Evolutionary conservation across 2,888 invertebrate species (phyloP), one percentile per base, ranked within the genome.

Genomic region (Acronicta alni): DNA sequence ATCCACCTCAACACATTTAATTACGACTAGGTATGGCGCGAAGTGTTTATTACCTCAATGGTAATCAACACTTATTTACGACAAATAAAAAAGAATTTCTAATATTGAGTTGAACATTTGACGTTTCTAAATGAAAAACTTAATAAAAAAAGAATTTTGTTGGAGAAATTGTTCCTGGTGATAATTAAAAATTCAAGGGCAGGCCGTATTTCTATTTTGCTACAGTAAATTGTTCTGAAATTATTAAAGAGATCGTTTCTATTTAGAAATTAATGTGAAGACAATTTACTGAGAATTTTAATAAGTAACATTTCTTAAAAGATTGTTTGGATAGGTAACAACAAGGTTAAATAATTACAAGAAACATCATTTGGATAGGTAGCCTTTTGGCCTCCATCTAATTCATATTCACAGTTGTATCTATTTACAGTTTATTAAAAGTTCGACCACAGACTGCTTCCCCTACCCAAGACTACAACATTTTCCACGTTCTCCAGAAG

Each of bases 61-160:
- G n/a, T n/a, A 35, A 8, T 47, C 56, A 44, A 17, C 15, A 8
- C 15, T 57, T 52, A 45, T 55, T 59, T 56, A 48, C 46, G 35
- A 44, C 37, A 41, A 30, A 20, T 4, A 18, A 17, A 18, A 6
- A n/a, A 32, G 4, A 30, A 30, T 30, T 30, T 42, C 9, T 41
- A 49, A 14, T 51, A n/a, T 18, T 17, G 30, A n/a, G n/a, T 35
- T 35, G n/a, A 14, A 38, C 16, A 32, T 51, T 52, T 57, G 18
- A 51, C 37, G 39, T 55, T 55, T 49, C 15, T 12, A 42, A 49
- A 49, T 55, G 26, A 56, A 37, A 65, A 64, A 61, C 17, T 39
- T 55, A 16, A 37, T 41, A 42, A 49, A 46, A 49, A 46, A 39
- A 10, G 8, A 56, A 70, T 39, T 41, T 16, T 43, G 48, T 52